These are phyloP conservation scores for Hyphantria cunea DNA, from an alignment of 1,140 invertebrate genomes.

Conservation along the genomic window DNA sequence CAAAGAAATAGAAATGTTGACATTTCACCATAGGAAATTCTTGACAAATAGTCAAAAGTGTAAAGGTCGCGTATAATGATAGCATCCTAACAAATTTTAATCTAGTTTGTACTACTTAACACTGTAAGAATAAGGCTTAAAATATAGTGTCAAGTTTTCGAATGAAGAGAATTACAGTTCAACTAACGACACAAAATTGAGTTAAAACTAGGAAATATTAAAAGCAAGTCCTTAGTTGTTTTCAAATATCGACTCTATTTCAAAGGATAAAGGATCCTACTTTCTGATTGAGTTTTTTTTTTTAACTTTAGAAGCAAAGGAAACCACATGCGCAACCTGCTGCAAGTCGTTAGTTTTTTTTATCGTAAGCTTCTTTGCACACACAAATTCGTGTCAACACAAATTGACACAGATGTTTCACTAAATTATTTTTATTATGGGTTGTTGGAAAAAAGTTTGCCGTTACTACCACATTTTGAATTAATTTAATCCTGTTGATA, in stretches of 20 bases:
- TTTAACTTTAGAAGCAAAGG: constrained; percentile 46
- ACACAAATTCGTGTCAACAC: constrained; percentile 67
- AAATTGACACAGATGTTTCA: constrained; percentile 60
- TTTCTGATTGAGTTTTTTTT: constrained; percentile 31
- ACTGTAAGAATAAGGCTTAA: constrained; percentile 1
- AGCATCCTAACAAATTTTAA: constrained; percentile 6
- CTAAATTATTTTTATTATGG: constrained; percentile 44
- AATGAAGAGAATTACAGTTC: constrained; percentile 1
- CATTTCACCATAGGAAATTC: constrained; percentile 61
- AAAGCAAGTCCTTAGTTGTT: constrained; percentile 30
- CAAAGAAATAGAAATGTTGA: constrained; percentile 44
- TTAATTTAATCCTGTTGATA: not conserved
- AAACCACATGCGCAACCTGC: constrained; percentile 60
- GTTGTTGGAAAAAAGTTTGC: constrained; percentile 1
- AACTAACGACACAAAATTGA: constrained; percentile 55
- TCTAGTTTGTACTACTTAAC: constrained; percentile 6
- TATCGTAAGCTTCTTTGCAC: constrained; percentile 49
- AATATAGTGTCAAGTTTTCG: not conserved
- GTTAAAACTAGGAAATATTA: constrained; percentile 42
- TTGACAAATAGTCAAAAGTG: constrained; percentile 55
- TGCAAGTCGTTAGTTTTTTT: constrained; percentile 64
- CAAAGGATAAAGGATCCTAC: constrained; percentile 21
- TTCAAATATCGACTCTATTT: constrained; percentile 32
- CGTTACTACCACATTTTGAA: constrained; percentile 14
- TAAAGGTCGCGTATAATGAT: constrained; percentile 40